phyloP scores from a whole-genome alignment of 2,113 vertebrate species.

The Chaetodon trifascialis region DNA sequence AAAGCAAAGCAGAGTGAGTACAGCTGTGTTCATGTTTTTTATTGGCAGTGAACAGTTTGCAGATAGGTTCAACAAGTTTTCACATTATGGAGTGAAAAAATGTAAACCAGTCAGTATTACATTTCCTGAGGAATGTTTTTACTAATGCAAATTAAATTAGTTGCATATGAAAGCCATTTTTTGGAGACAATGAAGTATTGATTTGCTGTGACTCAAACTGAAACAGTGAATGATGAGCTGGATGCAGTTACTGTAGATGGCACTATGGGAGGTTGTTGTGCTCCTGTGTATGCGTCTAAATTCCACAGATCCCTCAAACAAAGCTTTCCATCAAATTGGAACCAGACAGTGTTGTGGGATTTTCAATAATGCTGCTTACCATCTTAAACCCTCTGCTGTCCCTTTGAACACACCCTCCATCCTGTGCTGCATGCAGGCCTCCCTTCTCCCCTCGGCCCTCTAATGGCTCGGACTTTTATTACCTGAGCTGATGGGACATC shows the following conservation, averaged over 20 bases:
- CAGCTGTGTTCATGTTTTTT: not conserved
- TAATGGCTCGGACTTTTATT: slow-evolving; percentile 66
- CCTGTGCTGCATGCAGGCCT: slow-evolving; percentile 20
- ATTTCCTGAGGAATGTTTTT: not conserved
- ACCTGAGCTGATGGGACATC: slow-evolving; percentile 55
- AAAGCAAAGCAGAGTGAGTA: not conserved
- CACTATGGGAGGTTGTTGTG: slow-evolving; percentile 4
- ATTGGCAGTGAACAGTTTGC: not conserved
- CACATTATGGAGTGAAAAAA: not conserved
- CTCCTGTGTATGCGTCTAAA: not conserved
- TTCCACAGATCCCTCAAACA: slow-evolving; percentile 48
- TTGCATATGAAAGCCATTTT: not conserved
- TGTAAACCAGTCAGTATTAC: not conserved
- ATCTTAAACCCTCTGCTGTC: slow-evolving; percentile 34
- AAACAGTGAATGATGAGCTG: not conserved
- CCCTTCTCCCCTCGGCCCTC: slow-evolving; percentile 40
- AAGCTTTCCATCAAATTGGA: slow-evolving; percentile 52
- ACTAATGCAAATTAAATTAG: not conserved
- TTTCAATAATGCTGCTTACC: slow-evolving; percentile 54
- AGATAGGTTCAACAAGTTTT: too few relatives aligned
- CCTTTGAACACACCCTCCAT: slow-evolving; percentile 47
- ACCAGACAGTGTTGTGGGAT: slow-evolving; percentile 46
- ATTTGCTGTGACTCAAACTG: not conserved
- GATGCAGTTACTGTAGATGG: not conserved
- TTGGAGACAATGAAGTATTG: not conserved